Evolutionary conservation across 2,888 invertebrate genomes (phyloP), one percentile per base, ranked within the genome.

Genomic region (Drosophila paranaensis): DNA sequence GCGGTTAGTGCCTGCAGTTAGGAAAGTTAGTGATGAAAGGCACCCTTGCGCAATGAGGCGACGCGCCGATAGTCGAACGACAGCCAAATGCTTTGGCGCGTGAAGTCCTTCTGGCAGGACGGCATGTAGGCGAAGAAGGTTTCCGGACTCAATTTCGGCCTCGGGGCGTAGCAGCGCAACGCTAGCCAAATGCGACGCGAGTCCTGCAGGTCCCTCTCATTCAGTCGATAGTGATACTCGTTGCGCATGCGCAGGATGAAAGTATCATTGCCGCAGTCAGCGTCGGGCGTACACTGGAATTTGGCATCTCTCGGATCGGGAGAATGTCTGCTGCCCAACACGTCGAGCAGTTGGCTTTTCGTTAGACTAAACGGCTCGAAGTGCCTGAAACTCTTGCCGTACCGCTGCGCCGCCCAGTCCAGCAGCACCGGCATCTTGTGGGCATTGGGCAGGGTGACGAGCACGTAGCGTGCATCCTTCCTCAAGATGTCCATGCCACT

Each of bases 371-470:
- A 8, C 25, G 6, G 0, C 14, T 25, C 14, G 4, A 14, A 25
- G 14, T 45, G 6, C 45, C 30, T 73, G 20, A 75, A 85, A 1
- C 68, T 64, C 43, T 79, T 75, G 0, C 90, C 90, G 56, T 82
- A 91, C 0, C 91, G 82, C 9, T 70, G 60, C 0, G 75, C 76
- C 3, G 85, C 74, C 87, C 90, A 91, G 30, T 85, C 82, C 5
- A 79, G 33, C 0, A 92, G 63, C 4, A 79, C 27, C 6, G 91
- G 91, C 33, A 83, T 25, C 51, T 79, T 83, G 45, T 91, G 79
- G 0, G 77, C 89, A 70, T 91, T 79, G 9, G 90, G 90, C 5
- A 91, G 51, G 1, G 85, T 71, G 5, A 79, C 90, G n/a, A 91
- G 53, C 0, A 91, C 90, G 58, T 70, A 91, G 35, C 81, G 77